Conservation (phyloP, 2,888 invertebrate species). For the Meteorus colon region DNA sequence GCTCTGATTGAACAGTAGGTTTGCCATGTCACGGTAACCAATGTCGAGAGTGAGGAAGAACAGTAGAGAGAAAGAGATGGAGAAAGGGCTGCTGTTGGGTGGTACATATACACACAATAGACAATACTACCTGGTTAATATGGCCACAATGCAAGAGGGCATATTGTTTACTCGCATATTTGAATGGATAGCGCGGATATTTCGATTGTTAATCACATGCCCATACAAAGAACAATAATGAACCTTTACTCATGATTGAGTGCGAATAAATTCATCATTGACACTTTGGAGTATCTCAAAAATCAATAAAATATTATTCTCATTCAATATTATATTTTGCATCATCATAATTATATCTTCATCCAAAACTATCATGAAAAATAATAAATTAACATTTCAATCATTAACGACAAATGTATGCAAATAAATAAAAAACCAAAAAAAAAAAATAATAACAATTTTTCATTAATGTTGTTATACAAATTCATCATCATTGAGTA, state of each 20-base stretch:
- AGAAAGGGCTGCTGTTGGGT: neutral
- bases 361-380: too few species aligned
- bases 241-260: neutral
- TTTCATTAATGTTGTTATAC: too few species aligned
- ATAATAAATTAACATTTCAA: too few species aligned
- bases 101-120: conserved; percentile 51
- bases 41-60: conserved; percentile 17
- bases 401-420: too few species aligned
- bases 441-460: too few species aligned
- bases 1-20: conserved; percentile 68
- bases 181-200: conserved; percentile 41
- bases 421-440: too few species aligned
- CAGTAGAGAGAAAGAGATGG: conserved; percentile 22
- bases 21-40: conserved; percentile 37
- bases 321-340: neutral
- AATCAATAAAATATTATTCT: neutral
- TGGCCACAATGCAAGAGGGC: conserved; percentile 49
- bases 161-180: conserved; percentile 62
- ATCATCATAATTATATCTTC: neutral
- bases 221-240: too few species aligned
- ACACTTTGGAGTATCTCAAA: neutral
- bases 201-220: conserved; percentile 6
- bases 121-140: conserved; percentile 71
- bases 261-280: neutral
- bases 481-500: too few species aligned